Evolutionary conservation across 2,113 vertebrate genomes (phyloP), one percentile per base, ranked within the genome.

Genomic region (Ailuropoda melanoleuca): DNA sequence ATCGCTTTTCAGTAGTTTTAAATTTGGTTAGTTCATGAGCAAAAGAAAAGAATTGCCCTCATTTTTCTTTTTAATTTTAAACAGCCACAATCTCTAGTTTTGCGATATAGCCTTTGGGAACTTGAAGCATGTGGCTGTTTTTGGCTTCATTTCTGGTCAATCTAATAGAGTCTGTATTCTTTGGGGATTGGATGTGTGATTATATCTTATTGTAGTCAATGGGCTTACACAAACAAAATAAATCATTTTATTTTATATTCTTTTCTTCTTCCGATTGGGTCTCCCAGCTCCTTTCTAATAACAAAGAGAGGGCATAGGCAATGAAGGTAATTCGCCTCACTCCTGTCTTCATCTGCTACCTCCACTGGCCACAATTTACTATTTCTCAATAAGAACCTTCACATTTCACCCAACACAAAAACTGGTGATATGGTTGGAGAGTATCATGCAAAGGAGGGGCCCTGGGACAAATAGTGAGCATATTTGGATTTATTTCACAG

Each of bases 1-100:
- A 98, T 97, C 97, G 98, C 75, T 24, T 96, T 98, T 97, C 83
- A 68, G 88, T 75, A 55, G 85, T 98, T 98, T 98, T 96, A 97
- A 98, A 96, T 96, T 75, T 72, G 94, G 84, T 97, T 97, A 87
- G 94, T 97, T 98, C 96, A 81, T 74, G 95, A 98, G 96, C 97
- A 96, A 96, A 94, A 97, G 90, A 97, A 98, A 97, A 85, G 91
- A 93, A 95, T 23, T 53, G 6, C 53, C 81, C 50, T 39, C 7
- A n/a, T 58, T 56, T 90, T 89, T 72, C 72, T 86, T 91, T 91
- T 86, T 55, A 50, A 64, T 88, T 92, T 94, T 53, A 81, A 93
- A 37, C 34, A 48, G 18, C 60, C 46, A 68, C 70, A 81, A 62
- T 50, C 80, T 92, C 4, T 5, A 48, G 90, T 74, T 78, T 94